Base-by-base conservation (phyloP, 2,797 vertebrate genomes). In the Megalops cyprinoides region DNA sequence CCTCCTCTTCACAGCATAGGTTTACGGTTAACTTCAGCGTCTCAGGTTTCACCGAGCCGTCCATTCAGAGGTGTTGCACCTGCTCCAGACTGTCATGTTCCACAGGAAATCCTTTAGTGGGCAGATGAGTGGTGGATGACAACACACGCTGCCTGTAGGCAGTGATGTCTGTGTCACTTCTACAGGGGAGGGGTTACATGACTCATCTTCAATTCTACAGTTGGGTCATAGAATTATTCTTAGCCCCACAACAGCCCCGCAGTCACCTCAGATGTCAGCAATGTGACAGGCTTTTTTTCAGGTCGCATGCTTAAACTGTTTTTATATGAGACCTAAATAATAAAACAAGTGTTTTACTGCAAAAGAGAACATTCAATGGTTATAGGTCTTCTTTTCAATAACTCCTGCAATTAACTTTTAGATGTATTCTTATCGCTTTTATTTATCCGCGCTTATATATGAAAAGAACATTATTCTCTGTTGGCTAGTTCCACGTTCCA, bases 41-140 rank as follows among this genome's bases (percentile, higher is more conserved):
- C 88, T 92, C 87, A 31, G 81, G 87, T 91, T 91, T 86, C 90
- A 58, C 23, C 44, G 74, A 81, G 28, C 51, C 56, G 78, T 77
- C 81, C 20, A 18, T 42, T 37, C 78, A 81, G 86, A 85, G 86
- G 82, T 77, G 79, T 82, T 85, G 82, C 87, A 91, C 87, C 89
- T 91, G 91, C 83, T 84, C 28, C 1, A 3, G 82, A 83, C 84
- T 85, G 60, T 91, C 88, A 87, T 34, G 75, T 77, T 78, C 82
- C 83, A 48, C 74, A 79, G 82, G 89, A 91, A 89, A 84, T 84
- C 84, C 79, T 82, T 83, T 74, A 85, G 86, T 84, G 79, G 82
- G 65, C 34, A 80, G 23, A 15, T 1, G 62, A 58, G 80, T 53
- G 60, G 62, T 56, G 56, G 67, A 69, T 86, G 76, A 77, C n/a